These are phyloP conservation scores for Leontocebus nigricollis DNA, from an alignment of 2,797 vertebrate species.

Conservation along the genomic window DNA sequence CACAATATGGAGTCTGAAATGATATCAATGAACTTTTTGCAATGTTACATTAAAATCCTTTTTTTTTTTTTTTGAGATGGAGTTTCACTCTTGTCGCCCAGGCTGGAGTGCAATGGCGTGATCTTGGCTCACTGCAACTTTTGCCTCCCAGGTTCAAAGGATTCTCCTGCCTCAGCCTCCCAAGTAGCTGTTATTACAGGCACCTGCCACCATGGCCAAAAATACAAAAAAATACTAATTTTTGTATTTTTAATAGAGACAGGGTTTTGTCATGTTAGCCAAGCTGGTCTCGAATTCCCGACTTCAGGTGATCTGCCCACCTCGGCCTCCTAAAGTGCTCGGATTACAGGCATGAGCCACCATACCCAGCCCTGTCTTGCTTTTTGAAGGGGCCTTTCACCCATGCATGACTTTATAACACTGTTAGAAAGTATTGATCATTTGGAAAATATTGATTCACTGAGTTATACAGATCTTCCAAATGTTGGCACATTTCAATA, in stretches of 20 bases:
- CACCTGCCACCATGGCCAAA: no score
- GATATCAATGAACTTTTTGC: background rate
- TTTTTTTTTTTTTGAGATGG: background rate
- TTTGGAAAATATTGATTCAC: background rate
- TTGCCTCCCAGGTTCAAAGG: fast-evolving
- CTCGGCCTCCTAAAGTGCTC: background rate
- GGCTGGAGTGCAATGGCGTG: background rate
- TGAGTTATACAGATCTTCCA: background rate
- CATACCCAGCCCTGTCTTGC: background rate
- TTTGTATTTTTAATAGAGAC: no score
- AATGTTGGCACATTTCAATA: background rate
- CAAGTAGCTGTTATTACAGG: no score
- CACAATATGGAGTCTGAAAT: background rate
- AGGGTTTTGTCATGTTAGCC: no score
- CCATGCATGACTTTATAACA: background rate
- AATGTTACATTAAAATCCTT: background rate
- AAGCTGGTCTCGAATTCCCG: no score
- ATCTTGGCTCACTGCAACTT: background rate
- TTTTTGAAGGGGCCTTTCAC: background rate
- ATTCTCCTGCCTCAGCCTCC: background rate
- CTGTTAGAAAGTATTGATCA: background rate
- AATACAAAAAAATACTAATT: no score
- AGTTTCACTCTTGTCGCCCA: background rate
- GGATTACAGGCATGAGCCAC: background rate
- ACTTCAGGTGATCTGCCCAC: no score